Conservation (phyloP, 2,888 invertebrate genomes). For the Drosophila trichaetosa region DNA sequence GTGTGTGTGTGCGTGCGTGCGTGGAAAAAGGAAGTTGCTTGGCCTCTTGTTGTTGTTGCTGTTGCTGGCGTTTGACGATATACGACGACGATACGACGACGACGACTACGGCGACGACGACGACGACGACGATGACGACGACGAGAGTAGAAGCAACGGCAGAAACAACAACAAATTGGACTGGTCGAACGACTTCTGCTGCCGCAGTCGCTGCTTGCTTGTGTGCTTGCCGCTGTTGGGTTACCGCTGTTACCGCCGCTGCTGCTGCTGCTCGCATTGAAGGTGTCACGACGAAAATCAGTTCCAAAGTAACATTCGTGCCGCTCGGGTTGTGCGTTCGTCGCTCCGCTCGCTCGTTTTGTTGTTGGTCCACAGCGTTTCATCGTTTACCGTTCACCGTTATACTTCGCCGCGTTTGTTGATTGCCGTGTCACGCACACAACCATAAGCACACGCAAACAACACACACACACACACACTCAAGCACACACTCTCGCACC, state of each 20-base stretch:
- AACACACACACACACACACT: slow-evolving; percentile 11
- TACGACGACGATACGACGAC: slow-evolving; percentile 19
- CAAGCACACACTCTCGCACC: slow-evolving; percentile 7
- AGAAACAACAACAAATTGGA: slow-evolving; percentile 52
- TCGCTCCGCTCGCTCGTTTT: slow-evolving; percentile 69
- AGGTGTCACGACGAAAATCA: slow-evolving; percentile 82
- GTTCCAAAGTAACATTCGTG: slow-evolving; percentile 85
- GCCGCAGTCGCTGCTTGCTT: slow-evolving; percentile 43
- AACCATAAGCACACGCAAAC: slow-evolving; percentile 7
- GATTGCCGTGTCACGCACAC: slow-evolving; percentile 57
- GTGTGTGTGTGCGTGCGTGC: slow-evolving; percentile 18
- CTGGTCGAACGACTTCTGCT: slow-evolving; percentile 76
- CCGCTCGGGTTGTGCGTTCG: slow-evolving; percentile 82
- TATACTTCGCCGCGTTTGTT: slow-evolving; percentile 65
- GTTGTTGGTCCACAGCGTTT: slow-evolving; percentile 60
- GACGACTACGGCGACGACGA: neutral
- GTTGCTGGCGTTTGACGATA: slow-evolving; percentile 22
- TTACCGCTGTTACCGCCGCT: slow-evolving; percentile 32
- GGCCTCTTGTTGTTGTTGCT: slow-evolving; percentile 28
- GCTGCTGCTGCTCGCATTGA: slow-evolving; percentile 64
- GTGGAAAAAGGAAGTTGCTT: slow-evolving; percentile 47
- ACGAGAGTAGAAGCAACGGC: slow-evolving; percentile 28
- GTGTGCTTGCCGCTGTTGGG: slow-evolving; percentile 14
- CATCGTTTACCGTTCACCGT: slow-evolving; percentile 52
- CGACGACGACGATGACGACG: neutral